Evolutionary conservation across 2,797 vertebrate genomes (phyloP), one percentile per base, ranked within the genome.

Genomic region (Tangara arthus): DNA sequence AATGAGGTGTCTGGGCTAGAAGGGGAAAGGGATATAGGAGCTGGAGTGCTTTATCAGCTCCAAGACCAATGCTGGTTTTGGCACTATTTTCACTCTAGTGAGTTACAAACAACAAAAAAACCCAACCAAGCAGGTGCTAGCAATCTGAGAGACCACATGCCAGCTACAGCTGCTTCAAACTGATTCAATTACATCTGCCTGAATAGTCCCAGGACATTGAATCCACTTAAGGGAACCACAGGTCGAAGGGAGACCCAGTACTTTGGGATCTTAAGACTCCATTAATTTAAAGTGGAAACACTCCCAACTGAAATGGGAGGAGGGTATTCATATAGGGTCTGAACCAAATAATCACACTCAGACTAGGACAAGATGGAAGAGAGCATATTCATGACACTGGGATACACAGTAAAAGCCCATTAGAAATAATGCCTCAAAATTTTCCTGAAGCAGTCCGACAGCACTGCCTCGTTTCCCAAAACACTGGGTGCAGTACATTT

Each of bases 121-220:
- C 2, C 35, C 61, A 84, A 91, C 77, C 93, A 98, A 98, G 97
- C 98, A 98, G 98, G 97, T 98, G 97, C 96, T 98, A 96, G 97
- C 97, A 98, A 97, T 98, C 97, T 94, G 95, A 97, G 95, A 95
- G 96, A 97, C 97, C 94, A 95, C 98, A 98, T 97, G 97, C 97
- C 97, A 98, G 97, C 91, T 97, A 97, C 98, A 98, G 97, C 98
- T 98, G 97, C 97, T 97, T 97, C 97, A 97, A 97, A 97, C 95
- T 79, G 95, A 98, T 98, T 98, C 97, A 97, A 96, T 98, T 98
- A 97, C 97, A 97, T 97, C 97, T 98, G 97, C 97, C 95, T 96
- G 92, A 98, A 94, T 71, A 97, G 96, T 98, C 98, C 97, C 96
- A 97, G 96, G 97, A 97, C 95, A 71, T 12, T 35, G 80, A 97